Base-by-base conservation (phyloP, 2,888 invertebrate species). In the Caenorhabditis sulstoni region DNA sequence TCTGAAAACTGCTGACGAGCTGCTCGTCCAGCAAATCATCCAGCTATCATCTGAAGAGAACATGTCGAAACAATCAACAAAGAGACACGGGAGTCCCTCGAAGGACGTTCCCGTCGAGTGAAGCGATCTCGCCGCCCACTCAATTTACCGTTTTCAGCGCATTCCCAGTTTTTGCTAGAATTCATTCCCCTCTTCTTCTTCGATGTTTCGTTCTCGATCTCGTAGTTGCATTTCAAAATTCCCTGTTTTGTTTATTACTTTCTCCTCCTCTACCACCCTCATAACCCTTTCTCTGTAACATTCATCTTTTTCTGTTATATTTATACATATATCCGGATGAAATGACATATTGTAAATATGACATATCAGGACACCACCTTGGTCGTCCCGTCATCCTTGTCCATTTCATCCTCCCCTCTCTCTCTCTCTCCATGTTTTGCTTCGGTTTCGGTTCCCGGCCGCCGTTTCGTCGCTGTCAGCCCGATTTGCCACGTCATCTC, bases 271-370 rank as follows among this genome's bases (percentile, higher is more conserved):
- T 57, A 41, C 16, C 7, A 29, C 29, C 29, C 29, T 3, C 29
- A 29, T 29, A 29, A 29, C 50, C 49, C 20, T n/a, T 55, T 29
- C n/a, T 11, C 18, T 49, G 14, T 39, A 47, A 53, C 35, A 58
- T 37, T 20, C 29, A 50, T 52, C 59, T 23, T 37, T 41, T 12
- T 7, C 53, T 50, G 22, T 12, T 53, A 37, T 29, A 41, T n/a
- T n/a, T n/a, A n/a, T 41, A 7, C 29, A 29, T 29, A 29, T 29
- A 29, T 29, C 29, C 58, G 58, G 64, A 64, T 58, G 73, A 44
- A 73, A 73, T 65, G 64, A 73, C 73, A 73, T 73, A 73, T 73
- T 73, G 73, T 73, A 73, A 50, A 73, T 73, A 73, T 16, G 41
- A 58, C 73, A 73, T 73, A 73, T 73, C 73, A 58, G 49, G 64